Evolutionary conservation across 2,113 vertebrate species (phyloP).

Genomic region (Herpailurus yagouaroundi): DNA sequence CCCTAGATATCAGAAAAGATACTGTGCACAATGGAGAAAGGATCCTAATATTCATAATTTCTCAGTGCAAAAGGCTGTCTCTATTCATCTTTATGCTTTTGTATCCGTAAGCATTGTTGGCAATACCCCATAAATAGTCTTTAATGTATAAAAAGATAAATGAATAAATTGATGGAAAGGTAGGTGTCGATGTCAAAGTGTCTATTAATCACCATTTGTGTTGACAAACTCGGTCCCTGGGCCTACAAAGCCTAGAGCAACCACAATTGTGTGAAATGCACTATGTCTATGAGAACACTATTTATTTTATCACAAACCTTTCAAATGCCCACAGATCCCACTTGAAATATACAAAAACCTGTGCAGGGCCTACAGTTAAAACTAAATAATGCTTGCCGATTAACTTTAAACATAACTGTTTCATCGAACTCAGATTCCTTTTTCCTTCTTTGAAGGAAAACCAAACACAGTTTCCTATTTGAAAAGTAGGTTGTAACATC

Average conservation of each 20-base stretch:
- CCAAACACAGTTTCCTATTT: conserved; percentile 1
- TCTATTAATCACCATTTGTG: background rate
- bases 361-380: background rate
- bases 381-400: background rate
- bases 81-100: background rate
- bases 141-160: background rate
- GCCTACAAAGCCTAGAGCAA: background rate
- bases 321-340: background rate
- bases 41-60: background rate
- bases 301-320: background rate
- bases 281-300: background rate
- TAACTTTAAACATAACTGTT: background rate
- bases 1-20: background rate
- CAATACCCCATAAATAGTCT: background rate
- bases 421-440: background rate
- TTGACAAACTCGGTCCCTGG: background rate
- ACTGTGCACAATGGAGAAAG: background rate
- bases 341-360: background rate
- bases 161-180: background rate
- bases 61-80: background rate
- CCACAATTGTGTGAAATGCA: background rate
- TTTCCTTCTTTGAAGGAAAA: background rate
- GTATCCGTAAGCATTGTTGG: background rate
- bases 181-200: background rate
- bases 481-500: background rate